Evolutionary conservation across 1,140 invertebrate species (phyloP), one percentile per base, ranked within the genome.

Genomic region (Heliothis virescens): DNA sequence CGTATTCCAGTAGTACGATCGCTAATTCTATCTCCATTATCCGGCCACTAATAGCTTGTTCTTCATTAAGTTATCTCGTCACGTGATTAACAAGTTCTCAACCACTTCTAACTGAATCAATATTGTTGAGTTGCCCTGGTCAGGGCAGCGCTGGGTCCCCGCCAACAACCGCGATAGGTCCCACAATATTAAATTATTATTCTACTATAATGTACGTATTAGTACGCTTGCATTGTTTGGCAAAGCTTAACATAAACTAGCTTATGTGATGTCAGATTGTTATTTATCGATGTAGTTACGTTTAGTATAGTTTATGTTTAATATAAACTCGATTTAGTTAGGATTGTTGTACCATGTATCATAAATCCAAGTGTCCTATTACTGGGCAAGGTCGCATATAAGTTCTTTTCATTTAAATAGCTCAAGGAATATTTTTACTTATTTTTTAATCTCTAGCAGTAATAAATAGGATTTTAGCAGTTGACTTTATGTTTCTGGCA

Each of bases 81-180:
- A 47, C 62, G n/a, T 65, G 34, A 65, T 47, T 65, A 65, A 41
- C 29, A 47, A 65, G 62, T 47, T 65, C 10, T 9, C n/a, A 65
- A 65, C n/a, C 16, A 13, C 57, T 60, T 60, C 18, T 63, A 41
- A 65, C 62, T 16, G 34, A 47, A 65, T 65, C 41, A 65, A 41
- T 65, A 47, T 65, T 41, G 34, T 65, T 65, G 9, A 21, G 3
- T 12, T 26, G 21, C 21, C 21, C 55, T n/a, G 16, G 55, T 9
- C 57, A 13, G 57, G 2, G 11, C 21, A 12, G 21, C 11, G 21
- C 57, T 60, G 57, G 57, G 57, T 13, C 57, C 10, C 11, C 57
- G 57, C 57, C 57, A 60, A 29, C 12, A 60, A 60, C 57, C 21
- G 12, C 57, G 57, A 60, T 60, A 13, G 21, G 11, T 13, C 15